Evolutionary conservation across 1,140 invertebrate genomes (phyloP).

Genomic region (Magallana gigas): DNA sequence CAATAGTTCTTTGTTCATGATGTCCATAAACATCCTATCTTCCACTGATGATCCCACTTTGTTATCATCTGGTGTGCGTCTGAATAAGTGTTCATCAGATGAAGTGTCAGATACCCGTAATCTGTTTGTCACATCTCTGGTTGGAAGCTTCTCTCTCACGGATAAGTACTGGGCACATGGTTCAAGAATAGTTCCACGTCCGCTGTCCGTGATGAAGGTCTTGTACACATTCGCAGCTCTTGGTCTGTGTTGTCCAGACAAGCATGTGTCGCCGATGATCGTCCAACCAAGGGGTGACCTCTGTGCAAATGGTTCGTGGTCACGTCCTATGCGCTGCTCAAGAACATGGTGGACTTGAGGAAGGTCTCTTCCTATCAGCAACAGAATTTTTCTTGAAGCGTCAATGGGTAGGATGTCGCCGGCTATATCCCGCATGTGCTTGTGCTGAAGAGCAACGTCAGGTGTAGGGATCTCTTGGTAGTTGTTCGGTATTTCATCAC

Average conservation of each 20-base stretch:
- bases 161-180: conserved; percentile 31
- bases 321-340: conserved; percentile 43
- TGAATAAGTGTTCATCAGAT: not conserved
- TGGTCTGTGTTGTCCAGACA: conserved; percentile 29
- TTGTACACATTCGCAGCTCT: not conserved
- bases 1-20: conserved; percentile 47
- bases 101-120: not conserved
- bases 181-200: conserved; percentile 8
- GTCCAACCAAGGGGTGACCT: conserved; percentile 42
- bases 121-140: not conserved
- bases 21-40: conserved; percentile 43
- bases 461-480: too few relatives aligned
- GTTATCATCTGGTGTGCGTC: conserved; percentile 42
- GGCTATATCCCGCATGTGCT: too few relatives aligned
- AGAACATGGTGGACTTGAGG: conserved; percentile 43
- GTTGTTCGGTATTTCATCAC: conserved; percentile 29
- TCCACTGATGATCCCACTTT: conserved; percentile 48
- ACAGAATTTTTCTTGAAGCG: conserved; percentile 11
- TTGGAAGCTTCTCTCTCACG: not conserved
- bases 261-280: conserved; percentile 43
- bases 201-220: conserved; percentile 15
- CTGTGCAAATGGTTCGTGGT: conserved; percentile 44
- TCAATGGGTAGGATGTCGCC: too few relatives aligned
- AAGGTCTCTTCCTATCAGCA: conserved; percentile 49
- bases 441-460: too few relatives aligned